phyloP scores from a whole-genome alignment of 2,113 vertebrate genomes.

The Mesoclemmys tuberculata region DNA sequence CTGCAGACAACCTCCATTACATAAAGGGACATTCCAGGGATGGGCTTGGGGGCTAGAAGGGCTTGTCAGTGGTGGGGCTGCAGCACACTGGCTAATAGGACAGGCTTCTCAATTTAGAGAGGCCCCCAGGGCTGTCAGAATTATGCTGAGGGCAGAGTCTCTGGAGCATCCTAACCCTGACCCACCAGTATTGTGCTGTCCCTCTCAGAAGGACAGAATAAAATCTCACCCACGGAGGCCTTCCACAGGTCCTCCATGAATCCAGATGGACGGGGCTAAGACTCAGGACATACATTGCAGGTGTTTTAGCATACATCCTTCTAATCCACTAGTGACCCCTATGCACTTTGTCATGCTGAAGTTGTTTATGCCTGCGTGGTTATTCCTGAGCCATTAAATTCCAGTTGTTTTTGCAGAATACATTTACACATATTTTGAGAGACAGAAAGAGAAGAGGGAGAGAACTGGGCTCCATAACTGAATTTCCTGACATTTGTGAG shows the following conservation, averaged over 20 bases:
- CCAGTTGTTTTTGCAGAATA: neutral
- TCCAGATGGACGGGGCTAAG: neutral
- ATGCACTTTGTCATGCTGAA: neutral
- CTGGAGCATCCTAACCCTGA: neutral
- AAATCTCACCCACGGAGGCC: neutral
- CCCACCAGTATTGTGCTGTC: neutral
- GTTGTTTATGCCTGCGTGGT: neutral
- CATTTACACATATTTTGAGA: neutral
- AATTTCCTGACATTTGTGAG: neutral
- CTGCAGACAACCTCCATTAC: neutral
- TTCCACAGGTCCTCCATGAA: neutral
- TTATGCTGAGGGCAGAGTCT: neutral
- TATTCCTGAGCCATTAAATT: neutral
- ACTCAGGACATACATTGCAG: neutral
- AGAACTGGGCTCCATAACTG: neutral
- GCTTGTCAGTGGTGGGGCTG: neutral
- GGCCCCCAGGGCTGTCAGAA: neutral
- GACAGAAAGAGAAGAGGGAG: neutral
- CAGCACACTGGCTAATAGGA: neutral
- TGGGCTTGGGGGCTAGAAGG: neutral
- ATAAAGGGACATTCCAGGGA: neutral
- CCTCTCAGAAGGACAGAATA: neutral
- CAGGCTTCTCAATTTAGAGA: neutral
- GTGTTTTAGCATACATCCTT: neutral
- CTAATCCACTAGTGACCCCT: neutral